These are phyloP conservation scores for Aegotheles bennettii DNA, from an alignment of 2,113 vertebrate genomes.

Conservation along the genomic window DNA sequence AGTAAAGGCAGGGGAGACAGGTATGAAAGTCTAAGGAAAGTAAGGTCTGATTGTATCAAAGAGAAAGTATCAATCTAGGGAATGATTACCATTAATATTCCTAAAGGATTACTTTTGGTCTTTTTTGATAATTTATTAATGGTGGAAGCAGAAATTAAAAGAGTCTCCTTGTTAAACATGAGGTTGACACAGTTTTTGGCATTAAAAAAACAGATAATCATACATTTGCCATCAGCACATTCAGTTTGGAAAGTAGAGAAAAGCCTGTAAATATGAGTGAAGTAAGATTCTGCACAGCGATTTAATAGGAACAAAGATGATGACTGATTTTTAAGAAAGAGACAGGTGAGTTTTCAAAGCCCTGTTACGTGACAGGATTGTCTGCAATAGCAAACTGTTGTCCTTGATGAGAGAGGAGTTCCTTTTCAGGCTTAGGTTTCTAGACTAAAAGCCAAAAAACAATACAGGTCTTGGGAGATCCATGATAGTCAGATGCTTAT, in stretches of 20 bases:
- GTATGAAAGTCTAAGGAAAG: neutral
- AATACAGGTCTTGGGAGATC: neutral
- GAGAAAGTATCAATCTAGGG: neutral
- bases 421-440: neutral
- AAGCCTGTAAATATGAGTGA: neutral
- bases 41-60: neutral
- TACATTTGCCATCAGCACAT: neutral
- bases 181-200: neutral
- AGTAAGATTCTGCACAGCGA: neutral
- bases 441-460: neutral
- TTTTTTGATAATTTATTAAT: neutral
- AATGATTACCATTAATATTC: neutral
- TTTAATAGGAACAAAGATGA: neutral
- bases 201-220: neutral
- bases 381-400: neutral
- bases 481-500: neutral
- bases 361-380: neutral
- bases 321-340: neutral
- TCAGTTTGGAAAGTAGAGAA: neutral
- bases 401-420: neutral
- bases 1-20: neutral
- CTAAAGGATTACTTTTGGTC: neutral
- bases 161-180: neutral
- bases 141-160: neutral
- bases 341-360: neutral